phyloP scores from a whole-genome alignment of 2,888 invertebrate species.

The Pristionchus maxplancki region DNA sequence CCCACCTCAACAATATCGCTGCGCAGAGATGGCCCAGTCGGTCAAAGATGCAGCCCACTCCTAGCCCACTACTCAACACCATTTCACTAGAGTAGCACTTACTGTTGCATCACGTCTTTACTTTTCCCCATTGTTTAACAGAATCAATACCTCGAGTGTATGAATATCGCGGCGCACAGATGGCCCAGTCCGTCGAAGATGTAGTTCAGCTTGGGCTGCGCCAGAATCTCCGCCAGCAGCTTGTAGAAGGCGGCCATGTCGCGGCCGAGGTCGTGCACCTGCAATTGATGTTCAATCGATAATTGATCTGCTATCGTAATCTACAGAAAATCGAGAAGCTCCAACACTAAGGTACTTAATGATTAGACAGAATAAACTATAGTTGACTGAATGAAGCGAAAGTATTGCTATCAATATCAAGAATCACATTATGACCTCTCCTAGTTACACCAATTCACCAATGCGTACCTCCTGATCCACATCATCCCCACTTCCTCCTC shows the following conservation, averaged over 20 bases:
- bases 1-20: too few relatives aligned
- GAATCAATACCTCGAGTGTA: conserved; percentile 81
- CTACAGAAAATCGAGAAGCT: too few relatives aligned
- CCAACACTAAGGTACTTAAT: too few relatives aligned
- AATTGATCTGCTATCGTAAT: too few relatives aligned
- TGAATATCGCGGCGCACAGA: conserved; percentile 87
- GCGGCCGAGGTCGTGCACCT: conserved; percentile 87
- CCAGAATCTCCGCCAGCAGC: conserved; percentile 85
- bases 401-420: background rate
- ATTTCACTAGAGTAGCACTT: too few relatives aligned
- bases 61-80: too few relatives aligned
- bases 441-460: background rate
- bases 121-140: background rate
- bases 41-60: too few relatives aligned
- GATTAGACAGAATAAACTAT: too few relatives aligned
- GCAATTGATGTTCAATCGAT: too few relatives aligned
- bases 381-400: too few relatives aligned
- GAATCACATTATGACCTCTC: too few relatives aligned
- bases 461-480: conserved; percentile 71
- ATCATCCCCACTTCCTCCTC: conserved; percentile 66
- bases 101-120: background rate
- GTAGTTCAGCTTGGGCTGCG: conserved; percentile 86
- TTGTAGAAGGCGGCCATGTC: conserved; percentile 85
- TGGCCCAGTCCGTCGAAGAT: conserved; percentile 84
- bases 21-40: too few relatives aligned